phyloP scores from a whole-genome alignment of 2,888 invertebrate genomes.

The Clistopyga incitator region DNA sequence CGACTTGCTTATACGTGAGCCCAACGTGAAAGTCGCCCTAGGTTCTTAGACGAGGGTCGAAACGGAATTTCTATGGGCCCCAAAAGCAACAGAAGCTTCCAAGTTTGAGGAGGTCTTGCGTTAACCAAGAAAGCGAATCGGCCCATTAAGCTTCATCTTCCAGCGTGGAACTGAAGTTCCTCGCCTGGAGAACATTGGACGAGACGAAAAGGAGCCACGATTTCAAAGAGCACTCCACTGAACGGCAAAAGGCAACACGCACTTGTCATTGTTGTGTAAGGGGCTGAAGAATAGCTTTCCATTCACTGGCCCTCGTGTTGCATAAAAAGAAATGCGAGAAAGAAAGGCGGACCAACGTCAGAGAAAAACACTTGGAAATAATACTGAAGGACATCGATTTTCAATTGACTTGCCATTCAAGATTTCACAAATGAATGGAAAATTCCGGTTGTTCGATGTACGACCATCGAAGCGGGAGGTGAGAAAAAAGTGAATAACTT shows the following conservation, averaged over 20 bases:
- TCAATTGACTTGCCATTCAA: background rate
- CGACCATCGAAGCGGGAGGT: background rate
- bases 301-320: background rate
- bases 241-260: slow-evolving; percentile 35
- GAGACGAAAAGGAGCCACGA: slow-evolving; percentile 54
- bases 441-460: background rate
- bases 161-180: slow-evolving; percentile 62
- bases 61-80: slow-evolving; percentile 31
- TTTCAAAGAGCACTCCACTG: slow-evolving; percentile 59
- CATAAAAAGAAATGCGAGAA: background rate
- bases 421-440: slow-evolving; percentile 21
- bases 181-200: slow-evolving; percentile 37
- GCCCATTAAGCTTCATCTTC: slow-evolving; percentile 77
- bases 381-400: background rate
- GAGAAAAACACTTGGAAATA: background rate
- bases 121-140: slow-evolving; percentile 71
- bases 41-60: slow-evolving; percentile 30
- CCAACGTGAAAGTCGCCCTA: slow-evolving; percentile 3
- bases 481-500: background rate
- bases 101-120: slow-evolving; percentile 32
- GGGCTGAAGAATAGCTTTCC: slow-evolving; percentile 1
- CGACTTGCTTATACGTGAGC: slow-evolving; percentile 37
- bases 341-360: background rate
- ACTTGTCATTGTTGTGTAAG: slow-evolving; percentile 33
- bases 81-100: slow-evolving; percentile 6